phyloP scores from a whole-genome alignment of 2,888 invertebrate genomes.

The Sphecodes monilicornis region DNA sequence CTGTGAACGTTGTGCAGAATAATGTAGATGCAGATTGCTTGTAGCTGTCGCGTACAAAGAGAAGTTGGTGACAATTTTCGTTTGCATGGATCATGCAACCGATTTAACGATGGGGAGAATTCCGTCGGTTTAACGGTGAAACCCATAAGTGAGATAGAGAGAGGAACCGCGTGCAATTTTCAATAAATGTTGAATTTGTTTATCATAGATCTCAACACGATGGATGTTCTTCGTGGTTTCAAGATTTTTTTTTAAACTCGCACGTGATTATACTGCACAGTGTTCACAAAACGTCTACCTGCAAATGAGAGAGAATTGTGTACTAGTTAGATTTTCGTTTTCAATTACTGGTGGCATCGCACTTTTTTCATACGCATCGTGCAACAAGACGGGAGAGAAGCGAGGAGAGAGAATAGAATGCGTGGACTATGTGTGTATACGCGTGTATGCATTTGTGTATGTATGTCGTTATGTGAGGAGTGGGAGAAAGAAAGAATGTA shows the following conservation, averaged over 20 bases:
- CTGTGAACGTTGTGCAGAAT: constrained; percentile 71
- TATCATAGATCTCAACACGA: constrained; percentile 32
- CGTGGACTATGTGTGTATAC: constrained; percentile 28
- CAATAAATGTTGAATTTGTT: not conserved
- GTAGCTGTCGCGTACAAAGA: not conserved
- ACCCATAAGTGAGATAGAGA: not conserved
- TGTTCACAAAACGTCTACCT: constrained; percentile 59
- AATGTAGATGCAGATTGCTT: constrained; percentile 42
- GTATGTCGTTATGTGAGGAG: not conserved
- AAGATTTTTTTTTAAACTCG: not conserved
- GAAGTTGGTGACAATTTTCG: not conserved
- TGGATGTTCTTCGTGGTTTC: not conserved
- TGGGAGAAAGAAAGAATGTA: too few species aligned
- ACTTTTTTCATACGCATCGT: constrained; percentile 66
- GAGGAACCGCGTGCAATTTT: not conserved
- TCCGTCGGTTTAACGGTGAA: not conserved
- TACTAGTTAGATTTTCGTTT: constrained; percentile 64
- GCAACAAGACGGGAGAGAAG: constrained; percentile 47
- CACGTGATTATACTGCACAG: constrained; percentile 66
- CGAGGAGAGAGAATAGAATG: constrained; percentile 32
- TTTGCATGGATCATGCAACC: not conserved
- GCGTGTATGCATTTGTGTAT: not conserved
- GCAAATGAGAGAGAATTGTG: constrained; percentile 59
- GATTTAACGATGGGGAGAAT: not conserved
- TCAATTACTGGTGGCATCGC: constrained; percentile 57